phyloP scores from a whole-genome alignment of 2,888 invertebrate genomes.

The Drosophila robusta region DNA sequence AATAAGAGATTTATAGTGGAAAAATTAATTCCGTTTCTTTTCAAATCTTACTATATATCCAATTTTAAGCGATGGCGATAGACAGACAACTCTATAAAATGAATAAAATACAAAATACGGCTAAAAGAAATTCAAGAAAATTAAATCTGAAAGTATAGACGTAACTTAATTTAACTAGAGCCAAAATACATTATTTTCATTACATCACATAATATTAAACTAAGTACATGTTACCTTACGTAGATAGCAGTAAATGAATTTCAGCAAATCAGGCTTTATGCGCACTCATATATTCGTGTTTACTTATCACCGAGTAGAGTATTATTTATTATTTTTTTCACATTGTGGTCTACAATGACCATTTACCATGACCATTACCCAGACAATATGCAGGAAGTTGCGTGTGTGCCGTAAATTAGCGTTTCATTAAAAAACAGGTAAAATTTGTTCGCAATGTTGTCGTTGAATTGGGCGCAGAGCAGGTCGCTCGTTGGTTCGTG shows the following conservation, averaged over 20 bases:
- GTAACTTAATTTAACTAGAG: too few relatives aligned
- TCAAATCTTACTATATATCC: too few relatives aligned
- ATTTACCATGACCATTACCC: slow-evolving; percentile 16
- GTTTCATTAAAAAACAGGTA: slow-evolving; percentile 73
- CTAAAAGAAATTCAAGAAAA: too few relatives aligned
- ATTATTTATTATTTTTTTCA: slow-evolving; percentile 16
- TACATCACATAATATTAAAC: too few relatives aligned
- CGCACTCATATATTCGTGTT: slow-evolving; percentile 16
- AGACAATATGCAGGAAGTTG: slow-evolving; percentile 50
- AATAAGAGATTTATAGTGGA: too few relatives aligned
- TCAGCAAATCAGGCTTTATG: background rate
- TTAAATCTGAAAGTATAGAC: too few relatives aligned
- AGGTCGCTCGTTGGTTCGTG: slow-evolving; percentile 34
- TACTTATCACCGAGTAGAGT: slow-evolving; percentile 18
- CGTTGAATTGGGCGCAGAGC: slow-evolving; percentile 33
- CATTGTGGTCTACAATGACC: slow-evolving; percentile 11
- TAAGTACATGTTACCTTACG: too few relatives aligned
- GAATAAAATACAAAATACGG: too few relatives aligned
- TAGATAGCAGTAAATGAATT: too few relatives aligned
- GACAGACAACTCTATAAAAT: too few relatives aligned
- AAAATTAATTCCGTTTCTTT: background rate
- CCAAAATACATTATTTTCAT: too few relatives aligned
- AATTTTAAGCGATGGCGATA: too few relatives aligned
- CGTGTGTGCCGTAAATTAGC: slow-evolving; percentile 73
- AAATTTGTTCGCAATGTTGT: slow-evolving; percentile 75